Evolutionary conservation across 2,797 vertebrate species (phyloP).

Genomic region (Masticophis lateralis): DNA sequence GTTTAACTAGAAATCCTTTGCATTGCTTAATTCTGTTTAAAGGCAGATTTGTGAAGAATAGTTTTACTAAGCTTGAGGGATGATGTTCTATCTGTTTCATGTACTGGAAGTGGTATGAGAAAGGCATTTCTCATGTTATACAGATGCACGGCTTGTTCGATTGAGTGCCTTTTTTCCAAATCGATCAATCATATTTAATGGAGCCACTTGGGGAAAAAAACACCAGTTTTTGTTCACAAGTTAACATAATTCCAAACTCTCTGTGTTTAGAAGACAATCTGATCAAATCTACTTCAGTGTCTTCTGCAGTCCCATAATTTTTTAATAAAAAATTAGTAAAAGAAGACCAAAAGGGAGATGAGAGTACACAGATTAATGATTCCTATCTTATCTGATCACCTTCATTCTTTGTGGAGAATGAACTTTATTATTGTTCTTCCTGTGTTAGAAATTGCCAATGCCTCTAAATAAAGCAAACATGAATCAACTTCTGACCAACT

Average conservation of each 20-base stretch:
- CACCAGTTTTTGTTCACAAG: neutral
- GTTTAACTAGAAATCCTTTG: neutral
- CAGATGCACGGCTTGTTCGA: neutral
- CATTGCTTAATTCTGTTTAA: neutral
- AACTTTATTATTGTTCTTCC: neutral
- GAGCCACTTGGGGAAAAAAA: neutral
- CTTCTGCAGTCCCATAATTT: neutral
- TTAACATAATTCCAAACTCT: neutral
- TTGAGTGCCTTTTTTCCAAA: neutral
- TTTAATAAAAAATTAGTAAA: neutral
- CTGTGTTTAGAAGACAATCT: neutral
- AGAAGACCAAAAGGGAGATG: neutral
- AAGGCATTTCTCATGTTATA: neutral
- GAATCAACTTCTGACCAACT: neutral
- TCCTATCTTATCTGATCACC: neutral
- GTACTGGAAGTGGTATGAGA: neutral
- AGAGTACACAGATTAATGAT: neutral
- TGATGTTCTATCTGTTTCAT: neutral
- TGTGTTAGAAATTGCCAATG: neutral
- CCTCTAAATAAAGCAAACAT: neutral
- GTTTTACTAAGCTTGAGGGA: neutral
- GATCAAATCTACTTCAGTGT: neutral
- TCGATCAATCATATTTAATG: neutral
- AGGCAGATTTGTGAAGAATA: neutral
- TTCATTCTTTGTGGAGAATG: neutral